Conservation (phyloP, 2,113 vertebrate genomes). For the Cnemophilus loriae region DNA sequence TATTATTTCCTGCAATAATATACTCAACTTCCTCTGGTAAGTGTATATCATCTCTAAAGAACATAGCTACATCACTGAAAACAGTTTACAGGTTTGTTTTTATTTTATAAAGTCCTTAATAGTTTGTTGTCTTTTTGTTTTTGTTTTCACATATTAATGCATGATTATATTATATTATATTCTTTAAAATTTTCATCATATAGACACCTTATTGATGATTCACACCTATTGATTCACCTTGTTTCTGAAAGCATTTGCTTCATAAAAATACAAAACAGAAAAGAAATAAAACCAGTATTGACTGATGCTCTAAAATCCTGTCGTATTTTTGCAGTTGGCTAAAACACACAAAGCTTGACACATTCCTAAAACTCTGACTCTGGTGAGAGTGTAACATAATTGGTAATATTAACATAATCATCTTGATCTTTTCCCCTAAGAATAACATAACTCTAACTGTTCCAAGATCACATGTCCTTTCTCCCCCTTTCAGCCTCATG, state of each 20-base stretch:
- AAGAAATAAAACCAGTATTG: background rate
- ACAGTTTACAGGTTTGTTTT: background rate
- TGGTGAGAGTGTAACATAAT: background rate
- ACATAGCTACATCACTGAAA: background rate
- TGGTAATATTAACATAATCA: background rate
- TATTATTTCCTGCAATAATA: background rate
- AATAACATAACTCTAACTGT: background rate
- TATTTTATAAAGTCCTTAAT: background rate
- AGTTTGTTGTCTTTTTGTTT: background rate
- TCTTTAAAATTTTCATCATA: background rate
- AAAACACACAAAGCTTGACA: constrained; percentile 10
- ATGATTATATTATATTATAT: background rate
- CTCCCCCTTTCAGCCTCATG: background rate
- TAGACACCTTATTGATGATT: background rate
- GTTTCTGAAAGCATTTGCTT: constrained; percentile 32
- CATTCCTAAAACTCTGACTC: background rate
- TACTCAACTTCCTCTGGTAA: background rate
- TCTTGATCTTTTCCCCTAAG: constrained; percentile 13
- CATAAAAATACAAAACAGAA: background rate
- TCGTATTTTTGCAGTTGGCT: background rate
- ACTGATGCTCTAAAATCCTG: background rate
- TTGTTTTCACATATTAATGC: background rate
- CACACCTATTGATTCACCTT: background rate
- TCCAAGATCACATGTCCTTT: constrained; percentile 1
- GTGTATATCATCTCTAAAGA: background rate